These are phyloP conservation scores for Caenorhabditis angaria DNA, from an alignment of 2,888 invertebrate genomes.

Conservation along the genomic window DNA sequence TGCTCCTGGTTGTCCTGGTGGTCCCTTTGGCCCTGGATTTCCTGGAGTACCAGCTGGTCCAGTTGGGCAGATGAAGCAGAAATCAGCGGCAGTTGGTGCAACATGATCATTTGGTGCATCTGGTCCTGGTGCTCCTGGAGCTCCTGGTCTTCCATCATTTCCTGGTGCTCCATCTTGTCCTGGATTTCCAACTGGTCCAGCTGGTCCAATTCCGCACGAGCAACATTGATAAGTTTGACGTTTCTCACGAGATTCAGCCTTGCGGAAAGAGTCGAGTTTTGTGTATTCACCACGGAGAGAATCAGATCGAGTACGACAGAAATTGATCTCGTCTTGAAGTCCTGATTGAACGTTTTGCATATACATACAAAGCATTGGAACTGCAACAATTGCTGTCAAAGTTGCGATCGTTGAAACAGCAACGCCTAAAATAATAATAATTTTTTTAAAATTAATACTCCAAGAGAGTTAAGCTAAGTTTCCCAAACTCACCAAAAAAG, in stretches of 20 bases:
- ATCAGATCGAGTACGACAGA: constrained; percentile 59
- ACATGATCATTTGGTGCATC: constrained; percentile 56
- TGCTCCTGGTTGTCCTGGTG: constrained; percentile 51
- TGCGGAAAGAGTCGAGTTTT: constrained; percentile 49
- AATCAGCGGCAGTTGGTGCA: constrained; percentile 52
- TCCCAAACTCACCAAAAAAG: constrained; percentile 58
- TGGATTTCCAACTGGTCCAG: constrained; percentile 46
- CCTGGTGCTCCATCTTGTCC: constrained; percentile 54
- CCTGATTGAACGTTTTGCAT: constrained; percentile 65
- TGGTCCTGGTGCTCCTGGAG: constrained; percentile 58
- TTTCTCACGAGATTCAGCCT: constrained; percentile 51
- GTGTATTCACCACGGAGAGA: constrained; percentile 60
- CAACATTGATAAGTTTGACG: constrained; percentile 58
- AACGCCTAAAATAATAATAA: constrained; percentile 9
- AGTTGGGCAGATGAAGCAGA: constrained; percentile 60
- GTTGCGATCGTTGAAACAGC: constrained; percentile 57
- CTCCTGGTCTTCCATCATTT: constrained; percentile 54
- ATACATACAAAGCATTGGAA: constrained; percentile 58
- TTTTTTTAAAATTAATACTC: neutral
- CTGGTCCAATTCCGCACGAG: constrained; percentile 56
- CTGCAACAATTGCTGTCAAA: constrained; percentile 54
- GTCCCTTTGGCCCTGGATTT: constrained; percentile 62
- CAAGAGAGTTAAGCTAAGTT: neutral
- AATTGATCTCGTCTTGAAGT: constrained; percentile 66
- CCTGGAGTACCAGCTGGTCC: constrained; percentile 63